Conservation (phyloP, 2,113 vertebrate genomes). For the Neodontobutis hainanensis region DNA sequence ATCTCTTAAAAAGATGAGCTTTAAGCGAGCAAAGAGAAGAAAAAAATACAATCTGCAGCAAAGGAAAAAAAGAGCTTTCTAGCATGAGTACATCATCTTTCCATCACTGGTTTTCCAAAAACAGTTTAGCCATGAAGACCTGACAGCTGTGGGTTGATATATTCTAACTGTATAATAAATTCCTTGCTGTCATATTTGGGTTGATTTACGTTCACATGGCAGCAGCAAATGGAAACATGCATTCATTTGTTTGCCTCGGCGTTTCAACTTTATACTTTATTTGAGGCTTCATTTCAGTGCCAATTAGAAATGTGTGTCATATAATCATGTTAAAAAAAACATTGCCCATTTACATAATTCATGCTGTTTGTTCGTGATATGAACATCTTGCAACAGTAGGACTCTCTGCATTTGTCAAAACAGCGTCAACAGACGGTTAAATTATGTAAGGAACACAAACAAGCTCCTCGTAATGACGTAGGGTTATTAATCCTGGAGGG, state of each 20-base stretch:
- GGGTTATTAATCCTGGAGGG: background rate
- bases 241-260: background rate
- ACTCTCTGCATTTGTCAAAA: background rate
- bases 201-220: conserved; percentile 3
- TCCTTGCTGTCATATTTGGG: background rate
- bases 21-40: background rate
- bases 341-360: background rate
- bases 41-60: background rate
- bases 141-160: background rate
- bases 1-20: no score
- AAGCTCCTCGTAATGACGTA: background rate
- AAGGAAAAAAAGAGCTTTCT: background rate
- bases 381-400: no score
- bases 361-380: background rate
- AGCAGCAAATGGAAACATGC: conserved; percentile 4
- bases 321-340: background rate
- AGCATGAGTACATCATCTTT: background rate
- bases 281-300: no score
- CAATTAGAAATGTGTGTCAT: background rate
- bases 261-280: background rate
- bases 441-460: background rate
- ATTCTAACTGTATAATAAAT: background rate
- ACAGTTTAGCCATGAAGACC: background rate
- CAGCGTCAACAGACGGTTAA: background rate
- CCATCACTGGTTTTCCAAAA: no score